Evolutionary conservation across 2,888 invertebrate genomes (phyloP), one percentile per base, ranked within the genome.

Genomic region (Petrophora chlorosata): DNA sequence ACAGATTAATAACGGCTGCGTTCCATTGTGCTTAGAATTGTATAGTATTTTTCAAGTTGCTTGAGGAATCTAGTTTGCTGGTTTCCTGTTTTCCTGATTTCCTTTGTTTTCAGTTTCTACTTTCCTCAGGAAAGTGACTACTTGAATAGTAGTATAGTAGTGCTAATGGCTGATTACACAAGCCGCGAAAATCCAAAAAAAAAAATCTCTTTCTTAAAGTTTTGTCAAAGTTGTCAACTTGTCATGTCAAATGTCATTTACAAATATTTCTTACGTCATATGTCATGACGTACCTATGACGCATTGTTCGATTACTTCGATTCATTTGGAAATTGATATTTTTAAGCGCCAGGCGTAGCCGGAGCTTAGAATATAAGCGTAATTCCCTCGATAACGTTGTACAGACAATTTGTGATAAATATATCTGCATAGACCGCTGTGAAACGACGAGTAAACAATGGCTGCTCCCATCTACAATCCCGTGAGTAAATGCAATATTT

Each of bases 401-500:
- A 53, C 47, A 52, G 56, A 42, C 51, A 36, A 42, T 44, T 52
- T 43, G 10, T 46, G 50, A 56, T 50, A 41, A 33, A 54, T 55
- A 56, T 36, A 44, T 32, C 44, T 56, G 25, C 26, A 25, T 30
- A 38, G 32, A 47, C 36, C 26, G 8, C 26, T 15, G 16, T 12
- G 61, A 54, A 57, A 51, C 47, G 41, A 30, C 22, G 8, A 17
- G 28, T 41, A 58, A 70, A 70, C 55, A 43, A 88, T 88, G 88
- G 76, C 85, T 46, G 72, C 77, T 45, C 75, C 82, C 1, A 84
- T 88, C 16, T 88, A 85, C 72, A 87, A 76, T 55, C 88, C 88
- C 53, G 88, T 89, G 67, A 80, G 88, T 75, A 38, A 12, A 41
- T 42, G 48, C 54, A 32, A 36, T 32, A 42, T 34, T 36, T 34